Evolutionary conservation across 2,888 invertebrate genomes (phyloP), one percentile per base, ranked within the genome.

Genomic region (Caenorhabditis imperialis): DNA sequence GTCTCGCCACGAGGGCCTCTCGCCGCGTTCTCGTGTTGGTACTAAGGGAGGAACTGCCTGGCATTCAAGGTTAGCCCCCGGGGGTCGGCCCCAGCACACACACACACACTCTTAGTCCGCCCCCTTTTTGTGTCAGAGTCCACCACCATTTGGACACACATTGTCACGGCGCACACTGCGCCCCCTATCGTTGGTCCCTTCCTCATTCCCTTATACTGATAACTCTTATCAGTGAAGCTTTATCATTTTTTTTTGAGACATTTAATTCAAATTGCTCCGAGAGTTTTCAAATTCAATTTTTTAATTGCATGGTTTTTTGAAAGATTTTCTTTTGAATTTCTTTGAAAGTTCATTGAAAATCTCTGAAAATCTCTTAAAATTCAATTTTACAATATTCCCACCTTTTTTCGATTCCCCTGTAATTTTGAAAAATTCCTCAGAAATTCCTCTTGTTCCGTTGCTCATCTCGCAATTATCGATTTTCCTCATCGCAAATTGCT

Each of bases 61-160:
- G 72, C 60, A 72, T 72, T 72, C 72, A 72, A 72, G 72, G 72
- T 72, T 72, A 72, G 57, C 58, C 51, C 45, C 35, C 23, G 22
- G 18, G 22, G 16, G 3, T 4, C 35, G 37, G 51, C 44, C 53
- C n/a, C n/a, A n/a, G n/a, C n/a, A n/a, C n/a, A n/a, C n/a, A n/a
- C n/a, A n/a, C n/a, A n/a, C n/a, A n/a, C n/a, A n/a, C 45, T 33
- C 53, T 44, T 33, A 37, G 33, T 18, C 53, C 37, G 2, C 33
- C 51, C n/a, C 51, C 27, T 20, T 27, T 50, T 50, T 7, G 27
- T 4, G 14, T n/a, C 16, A 18, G 2, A 12, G 16, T n/a, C n/a
- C 22, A 16, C 58, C 27, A 23, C 42, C 38, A 18, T 45, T 55
- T 20, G 55, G 37, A 35, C 40, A 53, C 48, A 40, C 38, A 27